Base-by-base conservation (phyloP, 2,888 invertebrate species). In the Caenorhabditis sp. region DNA sequence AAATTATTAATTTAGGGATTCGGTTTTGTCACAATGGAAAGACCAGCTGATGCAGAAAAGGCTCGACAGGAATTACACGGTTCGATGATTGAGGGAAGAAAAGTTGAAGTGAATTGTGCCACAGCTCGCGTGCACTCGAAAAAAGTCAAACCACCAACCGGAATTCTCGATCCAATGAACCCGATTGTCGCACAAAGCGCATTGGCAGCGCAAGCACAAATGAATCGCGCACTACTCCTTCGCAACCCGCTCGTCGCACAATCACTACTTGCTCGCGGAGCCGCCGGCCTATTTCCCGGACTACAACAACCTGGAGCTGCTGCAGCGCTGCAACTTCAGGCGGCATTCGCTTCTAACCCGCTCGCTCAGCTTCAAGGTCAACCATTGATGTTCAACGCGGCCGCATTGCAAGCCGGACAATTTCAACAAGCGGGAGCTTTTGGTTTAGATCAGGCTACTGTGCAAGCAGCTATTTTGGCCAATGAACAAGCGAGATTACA, bases 1-100 rank as follows among this genome's bases (percentile, higher is more conserved):
- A n/a, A n/a, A 3, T 21, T 17, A 49, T 36, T 23, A 21, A 94
- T 94, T 93, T 94, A 99, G 97, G 99, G 99, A 93, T 99, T 99
- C 93, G 97, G 97, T 93, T 99, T 99, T 94, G 97, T 99, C 93
- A 99, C 97, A 93, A 99, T 99, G 95, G 96, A 96, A 93, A 95
- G 95, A 93, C 95, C 95, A 93, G 94, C 93, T 92, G 97, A 99
- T 92, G 97, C 97, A 92, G 97, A 97, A 93, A 94, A 95, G 93
- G 97, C 99, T 93, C 95, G 97, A 93, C 96, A 96, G 93, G 95
- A 96, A 93, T 94, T 99, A 92, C 97, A 99, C 93, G 97, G 97
- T 93, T 95, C 96, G 92, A 95, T 97, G 93, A 96, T 97, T 93
- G 99, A 99, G 94, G 97, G 97, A 93, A 93, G 99, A 92, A 99